phyloP scores from a whole-genome alignment of 2,888 invertebrate genomes.

The Euzetes globulus region DNA sequence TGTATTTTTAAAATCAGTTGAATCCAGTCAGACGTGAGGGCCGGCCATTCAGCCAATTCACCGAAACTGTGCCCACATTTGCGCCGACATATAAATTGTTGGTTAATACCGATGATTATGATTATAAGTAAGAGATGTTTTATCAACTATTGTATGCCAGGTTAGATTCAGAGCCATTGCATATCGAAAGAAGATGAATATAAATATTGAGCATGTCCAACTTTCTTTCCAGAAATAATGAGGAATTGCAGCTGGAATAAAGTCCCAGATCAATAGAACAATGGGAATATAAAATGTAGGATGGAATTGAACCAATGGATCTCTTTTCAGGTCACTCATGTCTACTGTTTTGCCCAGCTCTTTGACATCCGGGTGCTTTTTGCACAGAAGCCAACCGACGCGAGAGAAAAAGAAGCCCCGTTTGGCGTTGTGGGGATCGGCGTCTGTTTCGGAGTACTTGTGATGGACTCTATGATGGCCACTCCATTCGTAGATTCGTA shows the following conservation, averaged over 20 bases:
- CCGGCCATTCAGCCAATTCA: constrained; percentile 27
- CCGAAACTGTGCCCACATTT: constrained; percentile 27
- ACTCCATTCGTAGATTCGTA: constrained; percentile 39
- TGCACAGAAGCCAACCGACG: constrained; percentile 39
- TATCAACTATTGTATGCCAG: too few species aligned
- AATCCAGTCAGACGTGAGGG: neutral
- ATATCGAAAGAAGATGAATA: constrained; percentile 70
- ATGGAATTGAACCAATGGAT: constrained; percentile 39
- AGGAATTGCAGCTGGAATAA: constrained; percentile 63
- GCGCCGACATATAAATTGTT: constrained; percentile 31
- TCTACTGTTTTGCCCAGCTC: constrained; percentile 36
- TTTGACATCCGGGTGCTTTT: constrained; percentile 39
- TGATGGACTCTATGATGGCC: constrained; percentile 40
- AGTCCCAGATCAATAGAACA: constrained; percentile 48
- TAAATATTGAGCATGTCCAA: constrained; percentile 67
- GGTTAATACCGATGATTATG: too few species aligned
- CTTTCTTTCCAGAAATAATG: constrained; percentile 75
- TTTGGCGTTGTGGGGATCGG: constrained; percentile 38
- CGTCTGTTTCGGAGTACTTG: too few species aligned
- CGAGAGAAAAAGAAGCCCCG: constrained; percentile 41
- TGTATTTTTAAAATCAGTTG: constrained; percentile 7
- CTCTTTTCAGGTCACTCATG: constrained; percentile 35
- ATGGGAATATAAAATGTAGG: constrained; percentile 46
- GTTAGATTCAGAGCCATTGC: constrained; percentile 78
- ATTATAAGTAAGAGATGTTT: too few species aligned